Conservation (phyloP, 2,888 invertebrate genomes). For the Odontothrips loti region DNA sequence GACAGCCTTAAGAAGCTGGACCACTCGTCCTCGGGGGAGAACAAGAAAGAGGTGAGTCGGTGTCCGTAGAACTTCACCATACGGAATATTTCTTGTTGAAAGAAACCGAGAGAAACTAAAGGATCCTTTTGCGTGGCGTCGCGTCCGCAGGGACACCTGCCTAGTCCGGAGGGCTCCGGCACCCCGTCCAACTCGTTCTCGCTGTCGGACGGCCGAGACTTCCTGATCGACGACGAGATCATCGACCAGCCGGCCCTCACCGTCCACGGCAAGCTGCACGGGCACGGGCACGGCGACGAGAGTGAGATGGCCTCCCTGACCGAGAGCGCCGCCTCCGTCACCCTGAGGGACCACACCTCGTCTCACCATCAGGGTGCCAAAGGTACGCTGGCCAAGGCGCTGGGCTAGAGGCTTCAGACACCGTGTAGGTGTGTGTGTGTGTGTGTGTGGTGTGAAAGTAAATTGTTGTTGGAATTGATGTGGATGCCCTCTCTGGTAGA, state of each 20-base stretch:
- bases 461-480: not conserved
- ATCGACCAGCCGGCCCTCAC: slow-evolving; percentile 83
- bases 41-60: slow-evolving; percentile 33
- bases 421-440: not conserved
- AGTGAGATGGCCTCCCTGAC: slow-evolving; percentile 35
- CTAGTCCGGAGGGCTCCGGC: slow-evolving; percentile 26
- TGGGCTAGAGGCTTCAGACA: not conserved
- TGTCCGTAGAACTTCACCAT: not conserved
- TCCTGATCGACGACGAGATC: slow-evolving; percentile 82
- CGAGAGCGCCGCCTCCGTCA: slow-evolving; percentile 3
- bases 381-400: not conserved
- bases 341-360: not conserved
- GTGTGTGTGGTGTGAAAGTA: not conserved
- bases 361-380: not conserved
- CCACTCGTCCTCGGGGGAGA: slow-evolving; percentile 37
- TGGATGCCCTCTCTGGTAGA: not conserved
- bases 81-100: not conserved
- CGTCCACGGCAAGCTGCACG: slow-evolving; percentile 59
- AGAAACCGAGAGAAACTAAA: too few species aligned
- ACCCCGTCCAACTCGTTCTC: slow-evolving; percentile 65
- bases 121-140: not conserved
- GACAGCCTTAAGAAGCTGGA: too few species aligned
- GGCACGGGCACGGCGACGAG: slow-evolving; percentile 40
- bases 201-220: slow-evolving; percentile 73
- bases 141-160: not conserved